Base-by-base conservation (phyloP, 2,113 vertebrate genomes). In the Oenanthe oenanthe region DNA sequence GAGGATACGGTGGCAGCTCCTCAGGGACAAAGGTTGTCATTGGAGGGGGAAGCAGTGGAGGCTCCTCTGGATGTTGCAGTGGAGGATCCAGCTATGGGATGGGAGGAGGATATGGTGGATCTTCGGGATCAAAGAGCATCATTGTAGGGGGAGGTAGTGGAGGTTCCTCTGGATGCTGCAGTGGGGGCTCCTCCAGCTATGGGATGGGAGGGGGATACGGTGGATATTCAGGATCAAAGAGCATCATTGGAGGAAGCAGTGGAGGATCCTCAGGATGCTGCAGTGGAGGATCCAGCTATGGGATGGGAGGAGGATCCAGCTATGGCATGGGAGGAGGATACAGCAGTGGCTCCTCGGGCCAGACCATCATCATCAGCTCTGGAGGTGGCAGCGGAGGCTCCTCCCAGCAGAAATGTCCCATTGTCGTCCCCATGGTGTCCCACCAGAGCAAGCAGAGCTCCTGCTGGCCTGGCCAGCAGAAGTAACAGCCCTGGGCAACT, bases 361-460 rank as follows among this genome's bases (percentile, higher is more conserved):
- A 89, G 34, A 22, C 54, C 11, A 34, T 94, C 79, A 85, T 92
- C 78, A 54, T 81, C 89, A 57, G 89, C 81, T 95, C 94, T 1
- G 95, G 93, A 28, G 67, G 88, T 1, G 51, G 83, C 3, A 1
- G 78, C 0, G 58, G 78, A 14, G 88, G 73, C 0, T 89, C 34
- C 54, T 51, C 9, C 7, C 94, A 96, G 78, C 93, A 90, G 42
- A 95, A 96, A 7, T 88, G 89, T 34, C 93, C 95, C n/a, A 5
- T 85, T 7, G 62, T 58, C 22, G 4, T 95, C 50, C 93, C 95
- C 47, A 13, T 92, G 0, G 3, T 17, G 34, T 67, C 78, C 51
- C 92, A 96, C 7, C 95, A 96, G 76, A 54, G 0, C 89, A 96
- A 95, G 89, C 82, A 90, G 75, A 11, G 36, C 72, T 92, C 54